A percentile compares a stretch with the other conserved stretches of the same genome.
Evolutionary conservation across 2,113 vertebrate genomes (phyloP).

Genomic region (Pangasianodon gigas): DNA sequence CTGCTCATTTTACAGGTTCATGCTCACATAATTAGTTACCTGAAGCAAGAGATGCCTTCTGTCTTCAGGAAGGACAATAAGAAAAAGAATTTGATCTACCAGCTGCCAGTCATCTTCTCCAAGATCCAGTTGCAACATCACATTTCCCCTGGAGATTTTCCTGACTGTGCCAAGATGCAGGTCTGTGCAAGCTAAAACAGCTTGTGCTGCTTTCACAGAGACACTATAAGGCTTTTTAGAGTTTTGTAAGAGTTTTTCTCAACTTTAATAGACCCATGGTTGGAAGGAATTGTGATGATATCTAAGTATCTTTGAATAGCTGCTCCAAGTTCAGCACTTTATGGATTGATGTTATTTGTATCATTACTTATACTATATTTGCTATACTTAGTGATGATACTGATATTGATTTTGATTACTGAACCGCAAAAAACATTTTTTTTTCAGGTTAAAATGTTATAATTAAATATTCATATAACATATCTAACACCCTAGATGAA

Average conservation of each 20-base stretch:
- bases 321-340: neutral
- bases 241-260: neutral
- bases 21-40: conserved; percentile 87
- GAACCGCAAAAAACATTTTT: neutral
- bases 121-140: conserved; percentile 90
- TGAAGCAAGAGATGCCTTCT: conserved; percentile 91
- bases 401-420: neutral
- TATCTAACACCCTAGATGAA: neutral
- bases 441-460: neutral
- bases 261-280: neutral
- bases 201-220: conserved; percentile 3
- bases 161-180: conserved; percentile 91
- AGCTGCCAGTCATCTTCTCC: conserved; percentile 86
- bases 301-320: neutral
- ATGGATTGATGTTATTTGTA: neutral
- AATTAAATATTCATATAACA: neutral
- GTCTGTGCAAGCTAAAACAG: conserved; percentile 60
- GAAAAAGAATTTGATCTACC: conserved; percentile 88
- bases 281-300: neutral
- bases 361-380: neutral
- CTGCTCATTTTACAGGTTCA: conserved; percentile 77
- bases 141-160: conserved; percentile 90
- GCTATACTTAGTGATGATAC: neutral
- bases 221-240: neutral
- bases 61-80: conserved; percentile 91